Percentiles rank a stretch among this genome's conserved stretches.
phyloP scores from a whole-genome alignment of 1,140 invertebrate species.

The Brachionus koreanus region DNA sequence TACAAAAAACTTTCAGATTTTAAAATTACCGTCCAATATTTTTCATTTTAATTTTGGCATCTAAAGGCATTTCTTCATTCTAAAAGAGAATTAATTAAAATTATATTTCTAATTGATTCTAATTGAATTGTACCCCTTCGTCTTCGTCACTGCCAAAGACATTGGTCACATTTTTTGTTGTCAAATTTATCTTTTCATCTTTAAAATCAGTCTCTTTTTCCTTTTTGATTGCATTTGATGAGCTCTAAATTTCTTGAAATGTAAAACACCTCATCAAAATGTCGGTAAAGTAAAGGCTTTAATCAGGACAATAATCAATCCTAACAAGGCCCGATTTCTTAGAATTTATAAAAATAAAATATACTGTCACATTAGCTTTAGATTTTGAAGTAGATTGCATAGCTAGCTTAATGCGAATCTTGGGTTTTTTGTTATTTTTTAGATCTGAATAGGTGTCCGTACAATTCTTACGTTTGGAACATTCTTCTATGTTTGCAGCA shows the following conservation, averaged over 20 bases:
- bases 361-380: not conserved
- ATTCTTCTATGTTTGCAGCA: not conserved
- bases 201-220: not conserved
- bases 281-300: too few species aligned
- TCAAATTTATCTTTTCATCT: not conserved
- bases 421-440: not conserved
- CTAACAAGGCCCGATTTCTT: not conserved
- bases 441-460: not conserved
- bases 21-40: not conserved
- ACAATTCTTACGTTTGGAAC: not conserved
- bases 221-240: not conserved
- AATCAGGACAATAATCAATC: too few species aligned
- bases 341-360: not conserved
- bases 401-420: not conserved
- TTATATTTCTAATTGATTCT: not conserved
- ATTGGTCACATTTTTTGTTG: not conserved
- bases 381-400: not conserved
- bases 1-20: too few species aligned
- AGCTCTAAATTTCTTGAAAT: constrained; percentile 30
- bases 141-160: not conserved
- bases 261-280: not conserved
- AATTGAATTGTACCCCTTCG: not conserved
- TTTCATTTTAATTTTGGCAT: constrained; percentile 8
- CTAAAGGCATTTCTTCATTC: constrained; percentile 19
- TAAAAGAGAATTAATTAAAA: not conserved